Conservation (phyloP, 1,140 invertebrate genomes). For the Drepana arcuata region DNA sequence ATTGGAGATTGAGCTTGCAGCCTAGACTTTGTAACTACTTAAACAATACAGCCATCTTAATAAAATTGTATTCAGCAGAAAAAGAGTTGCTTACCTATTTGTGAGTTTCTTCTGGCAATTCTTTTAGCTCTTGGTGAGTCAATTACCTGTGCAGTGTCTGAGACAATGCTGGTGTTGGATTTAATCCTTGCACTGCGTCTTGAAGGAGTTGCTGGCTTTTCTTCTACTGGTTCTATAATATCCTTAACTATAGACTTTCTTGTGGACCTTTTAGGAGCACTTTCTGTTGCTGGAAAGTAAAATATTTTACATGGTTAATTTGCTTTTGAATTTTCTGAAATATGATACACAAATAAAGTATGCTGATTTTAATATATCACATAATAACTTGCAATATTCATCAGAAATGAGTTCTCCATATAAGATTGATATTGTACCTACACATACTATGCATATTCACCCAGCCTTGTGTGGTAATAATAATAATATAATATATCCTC, state of each 20-base stretch:
- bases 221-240: slow-evolving; percentile 27
- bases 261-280: slow-evolving; percentile 20
- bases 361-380: background rate
- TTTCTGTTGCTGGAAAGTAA: slow-evolving; percentile 18
- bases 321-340: slow-evolving; percentile 6
- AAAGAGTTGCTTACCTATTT: slow-evolving; percentile 34
- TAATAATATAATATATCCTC: too few species aligned
- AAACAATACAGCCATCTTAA: too few species aligned
- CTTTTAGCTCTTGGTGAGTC: slow-evolving; percentile 54
- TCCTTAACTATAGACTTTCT: slow-evolving; percentile 30
- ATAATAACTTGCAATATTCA: background rate
- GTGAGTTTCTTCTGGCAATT: slow-evolving; percentile 43
- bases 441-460: too few species aligned
- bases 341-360: background rate
- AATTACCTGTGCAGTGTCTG: slow-evolving; percentile 27
- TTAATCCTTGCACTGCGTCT: slow-evolving; percentile 43
- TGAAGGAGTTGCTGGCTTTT: slow-evolving; percentile 48
- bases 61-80: too few species aligned
- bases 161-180: slow-evolving; percentile 51
- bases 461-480: too few species aligned
- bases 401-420: too few species aligned
- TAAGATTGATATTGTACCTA: too few species aligned
- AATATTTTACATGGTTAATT: too few species aligned
- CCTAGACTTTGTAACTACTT: too few species aligned
- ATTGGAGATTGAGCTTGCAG: too few species aligned